Conservation (phyloP, 2,797 vertebrate species). For the Saxicola maurus region DNA sequence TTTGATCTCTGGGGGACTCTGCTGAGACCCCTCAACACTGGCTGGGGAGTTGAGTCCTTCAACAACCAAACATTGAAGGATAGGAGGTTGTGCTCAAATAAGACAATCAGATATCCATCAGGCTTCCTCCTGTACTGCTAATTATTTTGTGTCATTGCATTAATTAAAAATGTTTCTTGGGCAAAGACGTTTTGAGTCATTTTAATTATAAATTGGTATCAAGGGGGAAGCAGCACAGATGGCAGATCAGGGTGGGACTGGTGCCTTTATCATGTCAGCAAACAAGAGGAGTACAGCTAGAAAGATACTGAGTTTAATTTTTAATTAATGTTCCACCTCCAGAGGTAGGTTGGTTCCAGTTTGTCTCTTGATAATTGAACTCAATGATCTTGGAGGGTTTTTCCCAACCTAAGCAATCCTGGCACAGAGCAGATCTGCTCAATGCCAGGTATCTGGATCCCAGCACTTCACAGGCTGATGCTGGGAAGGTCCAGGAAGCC, state of each 20-base stretch:
- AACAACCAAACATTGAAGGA: not conserved
- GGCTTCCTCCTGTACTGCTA: not conserved
- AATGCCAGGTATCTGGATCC: fast-evolving
- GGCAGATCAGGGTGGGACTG: not conserved
- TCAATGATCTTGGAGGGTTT: not conserved
- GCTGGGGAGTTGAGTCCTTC: not conserved
- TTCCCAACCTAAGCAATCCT: not conserved
- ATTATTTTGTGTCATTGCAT: not conserved
- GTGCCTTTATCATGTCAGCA: not conserved
- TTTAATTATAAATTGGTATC: constrained; percentile 26
- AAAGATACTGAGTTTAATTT: not conserved
- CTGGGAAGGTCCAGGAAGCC: not conserved
- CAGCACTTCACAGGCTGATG: not conserved
- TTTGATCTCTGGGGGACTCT: not conserved
- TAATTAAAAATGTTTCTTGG: constrained; percentile 36
- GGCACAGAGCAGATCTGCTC: not conserved
- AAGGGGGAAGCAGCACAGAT: constrained; percentile 22
- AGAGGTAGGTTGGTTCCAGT: not conserved
- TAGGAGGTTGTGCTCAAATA: not conserved
- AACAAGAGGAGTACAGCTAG: not conserved
- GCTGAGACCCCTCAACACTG: not conserved
- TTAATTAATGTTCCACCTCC: not conserved
- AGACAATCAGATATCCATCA: not conserved
- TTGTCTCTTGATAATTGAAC: not conserved
- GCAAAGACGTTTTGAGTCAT: not conserved